phyloP scores from a whole-genome alignment of 1,140 invertebrate genomes.

The Musca vetustissima region DNA sequence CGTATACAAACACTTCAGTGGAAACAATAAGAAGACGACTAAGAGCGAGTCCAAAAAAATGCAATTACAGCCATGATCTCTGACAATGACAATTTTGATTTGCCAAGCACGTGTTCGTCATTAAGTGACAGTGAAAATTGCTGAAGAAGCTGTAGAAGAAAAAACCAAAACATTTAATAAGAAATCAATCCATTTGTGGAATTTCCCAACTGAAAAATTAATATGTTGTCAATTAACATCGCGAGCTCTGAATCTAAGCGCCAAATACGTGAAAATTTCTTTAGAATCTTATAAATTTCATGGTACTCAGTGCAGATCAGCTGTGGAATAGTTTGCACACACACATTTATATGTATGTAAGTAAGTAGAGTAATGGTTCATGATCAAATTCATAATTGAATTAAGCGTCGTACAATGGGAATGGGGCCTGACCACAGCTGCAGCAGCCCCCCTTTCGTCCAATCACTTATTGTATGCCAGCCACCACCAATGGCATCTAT shows the following conservation, averaged over 20 bases:
- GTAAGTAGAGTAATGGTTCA: slow-evolving; percentile 1
- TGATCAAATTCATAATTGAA: slow-evolving; percentile 16
- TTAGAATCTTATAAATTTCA: background rate
- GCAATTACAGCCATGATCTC: background rate
- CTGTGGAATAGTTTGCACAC: background rate
- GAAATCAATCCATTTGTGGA: slow-evolving; percentile 18
- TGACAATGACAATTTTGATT: slow-evolving; percentile 12
- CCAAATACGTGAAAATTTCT: slow-evolving; percentile 22
- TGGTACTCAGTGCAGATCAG: no score
- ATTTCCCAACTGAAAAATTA: background rate
- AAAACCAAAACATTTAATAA: slow-evolving; percentile 10
- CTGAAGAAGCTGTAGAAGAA: no score
- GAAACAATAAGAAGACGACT: background rate
- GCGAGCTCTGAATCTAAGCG: slow-evolving; percentile 19
- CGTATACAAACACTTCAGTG: background rate
- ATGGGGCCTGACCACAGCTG: no score
- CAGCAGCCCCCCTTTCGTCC: no score
- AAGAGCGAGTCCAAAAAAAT: background rate
- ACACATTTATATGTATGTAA: background rate
- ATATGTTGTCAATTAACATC: background rate
- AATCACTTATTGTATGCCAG: no score
- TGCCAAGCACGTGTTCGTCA: slow-evolving; percentile 19
- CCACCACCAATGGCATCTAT: no score
- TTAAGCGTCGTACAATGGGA: background rate
- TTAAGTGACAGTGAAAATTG: background rate